A percentile compares a stretch with the other conserved stretches of the same genome.
phyloP scores from a whole-genome alignment of 2,113 vertebrate species.

The Aspidoscelis tigris region DNA sequence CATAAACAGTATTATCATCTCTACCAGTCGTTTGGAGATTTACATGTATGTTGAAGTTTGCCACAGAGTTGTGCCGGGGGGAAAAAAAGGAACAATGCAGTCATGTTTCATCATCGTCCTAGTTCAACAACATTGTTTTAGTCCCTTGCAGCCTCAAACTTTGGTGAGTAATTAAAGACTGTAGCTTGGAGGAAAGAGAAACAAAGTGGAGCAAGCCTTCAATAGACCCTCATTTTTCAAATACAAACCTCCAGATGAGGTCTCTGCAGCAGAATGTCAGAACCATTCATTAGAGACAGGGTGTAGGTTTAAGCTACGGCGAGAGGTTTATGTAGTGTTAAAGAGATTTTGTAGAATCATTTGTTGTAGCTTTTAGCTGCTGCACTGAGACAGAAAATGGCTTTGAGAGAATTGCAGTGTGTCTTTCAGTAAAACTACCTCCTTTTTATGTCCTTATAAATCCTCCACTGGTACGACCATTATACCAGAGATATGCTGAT shows the following conservation, averaged over 20 bases:
- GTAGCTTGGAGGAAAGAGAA: constrained; percentile 64
- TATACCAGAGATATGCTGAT: not conserved
- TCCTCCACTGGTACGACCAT: not conserved
- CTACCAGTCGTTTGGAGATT: constrained; percentile 58
- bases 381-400: constrained; percentile 42
- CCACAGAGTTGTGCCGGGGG: constrained; percentile 62
- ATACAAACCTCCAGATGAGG: constrained; percentile 68
- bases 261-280: constrained; percentile 56
- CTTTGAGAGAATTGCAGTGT: constrained; percentile 46
- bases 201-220: constrained; percentile 70
- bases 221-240: constrained; percentile 73
- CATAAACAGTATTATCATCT: not conserved
- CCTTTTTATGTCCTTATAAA: constrained; percentile 39
- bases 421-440: constrained; percentile 5
- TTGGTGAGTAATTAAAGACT: constrained; percentile 80
- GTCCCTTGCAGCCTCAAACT: constrained; percentile 73
- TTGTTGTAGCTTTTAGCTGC: constrained; percentile 50
- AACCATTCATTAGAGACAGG: constrained; percentile 53
- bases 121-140: constrained; percentile 81
- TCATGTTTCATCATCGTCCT: constrained; percentile 77
- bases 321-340: constrained; percentile 53
- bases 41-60: constrained; percentile 58
- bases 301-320: constrained; percentile 59
- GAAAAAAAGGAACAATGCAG: constrained; percentile 77
- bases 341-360: constrained; percentile 60